Evolutionary conservation across 2,797 vertebrate genomes (phyloP), one percentile per base, ranked within the genome.

Genomic region (Ciconia nigra): DNA sequence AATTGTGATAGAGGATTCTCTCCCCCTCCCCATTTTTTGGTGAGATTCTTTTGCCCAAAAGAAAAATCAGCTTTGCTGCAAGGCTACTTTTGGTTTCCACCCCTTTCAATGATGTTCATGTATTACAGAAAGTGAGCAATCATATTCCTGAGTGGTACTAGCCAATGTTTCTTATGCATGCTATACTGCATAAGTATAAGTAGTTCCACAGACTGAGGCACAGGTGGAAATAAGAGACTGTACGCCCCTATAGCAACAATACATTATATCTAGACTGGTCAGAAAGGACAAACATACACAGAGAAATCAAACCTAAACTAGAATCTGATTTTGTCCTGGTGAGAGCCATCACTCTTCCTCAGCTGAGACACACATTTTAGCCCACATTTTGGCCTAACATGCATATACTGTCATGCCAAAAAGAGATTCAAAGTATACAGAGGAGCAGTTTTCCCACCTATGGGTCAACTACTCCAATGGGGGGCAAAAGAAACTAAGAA

Each of bases 231-330:
- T 9, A 10, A 73, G 9, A 89, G n/a, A 44, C 5, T 3, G 1
- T 9, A 55, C 0, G 0, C 5, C 35, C 11, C 35, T 35, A 20
- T 0, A 85, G 49, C 47, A 82, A 72, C 17, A 42, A 37, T 55
- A 37, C 9, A 31, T n/a, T 55, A 2, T 15, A 76, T 15, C n/a
- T 54, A 47, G 11, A n/a, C 63, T 31, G 17, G 46, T 42, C 37
- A 81, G 47, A 57, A 90, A 21, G 16, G 33, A 63, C 42, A 89
- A 70, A 52, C 7, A 33, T 2, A 81, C 22, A 69, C 9, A 63
- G 13, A 54, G 19, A 80, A 82, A 77, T 67, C n/a, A 80, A 94
- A 91, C 15, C 39, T 39, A 52, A 83, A 69, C 15, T 9, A 35
- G 44, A 29, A 63, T 39, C 19, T 44, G 61, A 54, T 67, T 82